These are phyloP conservation scores for Idaea aversata DNA, from an alignment of 2,888 invertebrate species.

Conservation along the genomic window DNA sequence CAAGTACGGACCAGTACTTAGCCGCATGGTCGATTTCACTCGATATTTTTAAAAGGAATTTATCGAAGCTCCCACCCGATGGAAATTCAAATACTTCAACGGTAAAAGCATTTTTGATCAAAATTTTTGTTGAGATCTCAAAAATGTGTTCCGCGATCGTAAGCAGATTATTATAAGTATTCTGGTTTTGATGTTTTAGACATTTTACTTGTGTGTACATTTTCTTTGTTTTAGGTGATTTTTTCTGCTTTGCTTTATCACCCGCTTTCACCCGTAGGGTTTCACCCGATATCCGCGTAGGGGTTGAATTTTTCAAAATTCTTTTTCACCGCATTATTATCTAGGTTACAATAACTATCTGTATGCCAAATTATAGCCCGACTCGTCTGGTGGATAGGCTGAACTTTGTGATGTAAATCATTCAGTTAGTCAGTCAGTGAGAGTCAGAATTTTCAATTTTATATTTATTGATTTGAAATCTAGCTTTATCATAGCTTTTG, in stretches of 20 bases:
- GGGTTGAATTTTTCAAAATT: too few species aligned
- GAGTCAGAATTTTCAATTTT: too few species aligned
- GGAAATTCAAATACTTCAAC: constrained; percentile 65
- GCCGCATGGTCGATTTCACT: constrained; percentile 47
- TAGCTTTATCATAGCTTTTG: too few species aligned
- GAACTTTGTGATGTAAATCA: too few species aligned
- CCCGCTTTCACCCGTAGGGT: too few species aligned
- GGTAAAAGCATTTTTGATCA: constrained; percentile 63
- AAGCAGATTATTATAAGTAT: neutral
- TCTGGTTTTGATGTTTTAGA: constrained; percentile 12
- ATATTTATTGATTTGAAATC: too few species aligned
- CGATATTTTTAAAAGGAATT: constrained; percentile 57
- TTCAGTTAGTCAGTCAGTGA: too few species aligned
- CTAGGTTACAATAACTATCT: too few species aligned
- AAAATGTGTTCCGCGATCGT: constrained; percentile 36
- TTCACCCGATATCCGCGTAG: too few species aligned
- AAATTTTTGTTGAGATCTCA: constrained; percentile 50
- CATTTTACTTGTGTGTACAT: constrained; percentile 34
- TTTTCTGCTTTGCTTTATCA: constrained; percentile 5
- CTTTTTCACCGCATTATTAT: too few species aligned
- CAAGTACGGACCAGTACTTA: constrained; percentile 45
- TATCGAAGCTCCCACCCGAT: constrained; percentile 51
- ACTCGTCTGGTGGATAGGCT: too few species aligned
- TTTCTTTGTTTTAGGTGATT: constrained; percentile 3
- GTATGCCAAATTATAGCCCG: too few species aligned